Evolutionary conservation across 2,797 vertebrate species (phyloP), one percentile per base, ranked within the genome.

Genomic region (Hybognathus amarus): DNA sequence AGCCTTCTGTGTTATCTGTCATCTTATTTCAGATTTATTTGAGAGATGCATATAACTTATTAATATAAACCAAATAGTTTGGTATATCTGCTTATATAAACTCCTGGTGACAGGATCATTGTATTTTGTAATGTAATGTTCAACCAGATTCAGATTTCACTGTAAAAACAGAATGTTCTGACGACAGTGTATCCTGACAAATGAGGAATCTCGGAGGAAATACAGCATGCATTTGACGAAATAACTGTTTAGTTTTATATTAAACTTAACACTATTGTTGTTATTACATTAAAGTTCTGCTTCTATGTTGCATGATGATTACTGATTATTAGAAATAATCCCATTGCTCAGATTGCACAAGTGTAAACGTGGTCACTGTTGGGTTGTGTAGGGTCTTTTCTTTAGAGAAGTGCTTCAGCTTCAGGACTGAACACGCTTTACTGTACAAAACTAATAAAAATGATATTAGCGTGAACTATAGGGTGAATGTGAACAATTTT

Each of bases 171-270:
- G 17, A 47, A 27, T 2, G 30, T 7, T 0, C 2, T 30, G n/a
- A n/a, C 17, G 24, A 8, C 7, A 17, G 7, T 63, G 12, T 13
- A 24, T 4, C 3, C 22, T 11, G 3, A n/a, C 11, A 6, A 38
- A 9, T 38, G 64, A 36, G 30, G 10, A 3, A 30, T 33, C 24
- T 8, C 2, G 0, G 11, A 42, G 7, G 38, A 42, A 40, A 68
- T 10, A n/a, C 5, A 27, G 15, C 1, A 1, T 42, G 24, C 0
- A 1, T 15, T 15, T 40, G 67, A 15, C 13, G 0, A 45, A 8
- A 24, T 13, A 22, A 1, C 1, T 6, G 36, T 7, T 42, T 42
- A 18, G 13, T 70, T 30, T 52, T 33, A 50, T 22, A 50, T 5
- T 20, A 73, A 33, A 73, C 33, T 27, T 6, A 33, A 7, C 36